Base-by-base conservation (phyloP, 2,113 vertebrate species). In the Chunga burmeisteri region DNA sequence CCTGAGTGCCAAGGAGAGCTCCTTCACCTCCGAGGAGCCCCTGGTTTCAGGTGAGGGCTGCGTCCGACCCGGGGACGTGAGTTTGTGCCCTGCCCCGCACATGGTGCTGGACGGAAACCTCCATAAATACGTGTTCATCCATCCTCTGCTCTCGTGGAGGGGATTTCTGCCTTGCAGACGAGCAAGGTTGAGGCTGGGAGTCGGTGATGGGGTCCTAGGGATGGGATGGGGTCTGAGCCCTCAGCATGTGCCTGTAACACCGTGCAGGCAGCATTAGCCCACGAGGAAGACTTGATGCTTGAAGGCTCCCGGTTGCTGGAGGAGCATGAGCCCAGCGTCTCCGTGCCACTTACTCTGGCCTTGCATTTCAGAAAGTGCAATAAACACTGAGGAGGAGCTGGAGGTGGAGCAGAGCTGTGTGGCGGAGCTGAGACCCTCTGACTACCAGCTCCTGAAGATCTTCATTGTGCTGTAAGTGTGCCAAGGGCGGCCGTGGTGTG, bases 371-470 rank as follows among this genome's bases (percentile, higher is more conserved):
- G 99, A 99, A 95, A 98, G 98, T 91, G 89, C 96, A 40, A 97
- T 98, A 94, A 98, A 98, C 96, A 98, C 98, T 1, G 98, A 99
- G 85, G 98, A 98, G 80, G 97, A 97, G 88, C 97, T 98, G 91
- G 98, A 98, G 94, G 98, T 97, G 83, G 98, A 98, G 95, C 98
- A 98, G 65, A 86, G 34, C 65, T 94, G 79, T 2, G 97, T 98
- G 58, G 97, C 97, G 1, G 98, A 99, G 94, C 96, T 99, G 94
- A 98, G 98, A 92, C 99, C 98, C 74, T 98, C 99, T 8, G 99
- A 99, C 96, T 99, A 99, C 94, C 98, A 98, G 96, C 98, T 99
- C 91, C 98, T 99, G 89, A 99, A 99, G 98, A 97, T 99, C 98
- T 99, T 99, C 98, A 99, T 99, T 2, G 97, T 99, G 95, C 98